phyloP scores from a whole-genome alignment of 30 jellyfish, hydroid and myxozoan genomes.

The Chrysaora quinquecirrha region DNA sequence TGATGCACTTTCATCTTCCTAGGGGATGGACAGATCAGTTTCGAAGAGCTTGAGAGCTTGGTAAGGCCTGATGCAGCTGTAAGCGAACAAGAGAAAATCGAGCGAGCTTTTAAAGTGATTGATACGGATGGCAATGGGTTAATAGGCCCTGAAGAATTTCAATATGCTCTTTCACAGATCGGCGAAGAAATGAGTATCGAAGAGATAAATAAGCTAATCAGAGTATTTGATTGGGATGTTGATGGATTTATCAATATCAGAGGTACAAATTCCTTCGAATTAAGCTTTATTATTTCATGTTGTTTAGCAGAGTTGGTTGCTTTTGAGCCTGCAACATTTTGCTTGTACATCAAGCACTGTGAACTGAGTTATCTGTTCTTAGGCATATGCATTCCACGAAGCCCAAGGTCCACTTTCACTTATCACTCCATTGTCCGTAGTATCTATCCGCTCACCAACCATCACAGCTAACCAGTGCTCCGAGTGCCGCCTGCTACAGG shows the following conservation, averaged over 20 bases:
- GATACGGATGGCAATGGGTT: conserved; percentile 63
- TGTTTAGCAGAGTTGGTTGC: too few species aligned
- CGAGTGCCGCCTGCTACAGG: too few species aligned
- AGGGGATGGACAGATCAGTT: conserved; percentile 70
- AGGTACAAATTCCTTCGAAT: too few species aligned
- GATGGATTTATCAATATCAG: conserved; percentile 35
- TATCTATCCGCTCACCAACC: too few species aligned
- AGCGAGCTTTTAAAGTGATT: conserved; percentile 40
- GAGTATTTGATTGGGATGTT: conserved; percentile 65
- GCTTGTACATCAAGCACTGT: too few species aligned
- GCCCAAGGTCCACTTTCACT: too few species aligned
- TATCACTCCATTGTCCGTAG: too few species aligned
- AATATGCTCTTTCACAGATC: conserved; percentile 46
- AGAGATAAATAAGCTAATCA: conserved; percentile 42
- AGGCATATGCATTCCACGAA: too few species aligned
- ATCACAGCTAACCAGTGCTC: too few species aligned
- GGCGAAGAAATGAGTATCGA: conserved; percentile 54
- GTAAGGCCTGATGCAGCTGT: conserved; percentile 46
- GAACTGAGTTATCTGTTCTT: too few species aligned
- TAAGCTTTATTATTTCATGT: too few species aligned
- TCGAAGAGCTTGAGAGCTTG: conserved; percentile 50
- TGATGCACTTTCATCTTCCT: not conserved
- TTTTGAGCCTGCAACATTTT: too few species aligned
- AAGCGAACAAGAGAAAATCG: conserved; percentile 31
- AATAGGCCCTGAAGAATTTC: conserved; percentile 55